A percentile compares a stretch with the other conserved stretches of the same genome.
These are phyloP conservation scores for Temnothorax curvispinosus DNA, from an alignment of 1,140 invertebrate genomes.

Conservation along the genomic window DNA sequence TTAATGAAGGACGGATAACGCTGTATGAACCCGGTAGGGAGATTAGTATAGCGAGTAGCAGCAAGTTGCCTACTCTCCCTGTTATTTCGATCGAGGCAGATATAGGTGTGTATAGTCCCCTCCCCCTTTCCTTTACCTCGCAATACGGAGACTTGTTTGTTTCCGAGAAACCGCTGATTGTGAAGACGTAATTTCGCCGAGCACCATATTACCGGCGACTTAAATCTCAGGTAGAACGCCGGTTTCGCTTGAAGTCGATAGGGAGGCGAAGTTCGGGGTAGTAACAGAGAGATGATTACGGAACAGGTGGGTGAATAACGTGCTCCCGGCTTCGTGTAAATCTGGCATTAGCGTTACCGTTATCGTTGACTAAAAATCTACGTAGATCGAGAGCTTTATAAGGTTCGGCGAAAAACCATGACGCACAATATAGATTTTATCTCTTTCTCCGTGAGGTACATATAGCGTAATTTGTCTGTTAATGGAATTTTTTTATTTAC, in stretches of 20 bases:
- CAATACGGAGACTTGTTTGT: not conserved
- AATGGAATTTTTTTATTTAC: not conserved
- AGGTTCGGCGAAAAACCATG: not conserved
- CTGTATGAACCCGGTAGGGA: not conserved
- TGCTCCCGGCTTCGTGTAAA: not conserved
- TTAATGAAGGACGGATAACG: constrained; percentile 26
- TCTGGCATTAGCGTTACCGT: not conserved
- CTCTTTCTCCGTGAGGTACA: not conserved
- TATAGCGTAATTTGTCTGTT: not conserved
- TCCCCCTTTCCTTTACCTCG: not conserved
- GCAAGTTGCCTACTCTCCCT: not conserved
- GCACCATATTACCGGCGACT: not conserved
- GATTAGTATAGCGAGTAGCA: not conserved
- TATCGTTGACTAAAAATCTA: not conserved
- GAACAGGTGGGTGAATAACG: not conserved
- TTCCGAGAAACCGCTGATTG: not conserved
- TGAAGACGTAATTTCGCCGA: not conserved
- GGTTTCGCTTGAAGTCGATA: not conserved
- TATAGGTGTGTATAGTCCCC: not conserved
- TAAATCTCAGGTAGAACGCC: not conserved
- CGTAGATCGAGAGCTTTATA: not conserved
- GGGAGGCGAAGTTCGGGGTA: not conserved
- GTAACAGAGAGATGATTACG: not conserved
- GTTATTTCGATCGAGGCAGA: not conserved
- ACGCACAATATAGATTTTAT: not conserved